Percentiles rank a stretch among this genome's conserved stretches.
phyloP scores from a whole-genome alignment of 2,113 vertebrate species.

The Melanostigma gelatinosum region DNA sequence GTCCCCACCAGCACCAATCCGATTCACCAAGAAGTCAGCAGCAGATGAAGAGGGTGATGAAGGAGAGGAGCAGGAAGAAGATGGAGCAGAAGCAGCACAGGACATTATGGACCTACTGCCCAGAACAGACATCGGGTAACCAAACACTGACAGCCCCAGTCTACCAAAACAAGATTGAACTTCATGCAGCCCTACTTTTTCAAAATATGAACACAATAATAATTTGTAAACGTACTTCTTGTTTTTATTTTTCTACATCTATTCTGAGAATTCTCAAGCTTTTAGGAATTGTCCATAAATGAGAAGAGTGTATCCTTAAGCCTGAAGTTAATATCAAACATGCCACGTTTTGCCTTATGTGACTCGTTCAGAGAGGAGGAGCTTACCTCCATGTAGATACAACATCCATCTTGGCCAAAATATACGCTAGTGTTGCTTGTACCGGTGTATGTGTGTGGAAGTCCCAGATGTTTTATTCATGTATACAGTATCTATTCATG shows the following conservation, averaged over 20 bases:
- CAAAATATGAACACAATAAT: not conserved
- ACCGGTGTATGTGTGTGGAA: no score
- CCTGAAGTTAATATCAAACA: no score
- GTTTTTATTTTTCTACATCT: not conserved
- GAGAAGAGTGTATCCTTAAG: not conserved
- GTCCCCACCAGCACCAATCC: slow-evolving; percentile 86
- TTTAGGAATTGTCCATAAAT: not conserved
- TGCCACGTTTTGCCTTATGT: no score
- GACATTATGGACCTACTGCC: slow-evolving; percentile 95
- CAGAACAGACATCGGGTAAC: slow-evolving; percentile 91
- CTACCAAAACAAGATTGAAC: not conserved
- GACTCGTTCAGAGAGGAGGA: no score
- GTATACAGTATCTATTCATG: no score
- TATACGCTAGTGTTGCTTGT: no score
- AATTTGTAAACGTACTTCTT: not conserved
- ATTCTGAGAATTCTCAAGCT: not conserved
- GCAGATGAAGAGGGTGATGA: slow-evolving; percentile 80
- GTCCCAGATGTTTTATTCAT: no score
- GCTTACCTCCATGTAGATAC: no score
- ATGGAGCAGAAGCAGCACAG: slow-evolving; percentile 76
- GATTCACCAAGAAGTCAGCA: slow-evolving; percentile 82
- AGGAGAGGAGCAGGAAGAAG: slow-evolving; percentile 87
- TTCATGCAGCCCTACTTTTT: not conserved
- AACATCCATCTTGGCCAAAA: no score
- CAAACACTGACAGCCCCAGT: not conserved